Conservation (phyloP, 2,888 invertebrate species). For the Nebria brevicollis region DNA sequence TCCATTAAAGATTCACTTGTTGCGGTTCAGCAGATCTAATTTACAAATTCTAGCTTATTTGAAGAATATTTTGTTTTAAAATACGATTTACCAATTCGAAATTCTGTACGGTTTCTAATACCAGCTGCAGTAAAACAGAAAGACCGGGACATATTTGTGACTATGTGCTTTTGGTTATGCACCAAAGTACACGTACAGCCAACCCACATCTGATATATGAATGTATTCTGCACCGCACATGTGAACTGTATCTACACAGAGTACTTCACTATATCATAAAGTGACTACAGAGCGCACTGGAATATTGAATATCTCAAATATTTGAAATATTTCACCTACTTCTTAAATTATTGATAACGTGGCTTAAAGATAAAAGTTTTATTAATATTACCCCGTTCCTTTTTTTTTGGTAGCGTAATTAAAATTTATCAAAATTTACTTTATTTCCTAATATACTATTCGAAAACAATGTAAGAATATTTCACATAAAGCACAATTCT, state of each 20-base stretch:
- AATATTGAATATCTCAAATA: not conserved
- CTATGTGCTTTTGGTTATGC: constrained; percentile 1
- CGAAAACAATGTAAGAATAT: too few relatives aligned
- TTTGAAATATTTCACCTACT: not conserved
- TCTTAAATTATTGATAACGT: not conserved
- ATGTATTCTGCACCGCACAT: not conserved
- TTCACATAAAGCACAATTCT: too few relatives aligned
- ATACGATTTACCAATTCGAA: not conserved
- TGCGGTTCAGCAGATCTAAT: too few relatives aligned
- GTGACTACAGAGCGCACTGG: not conserved
- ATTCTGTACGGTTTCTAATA: not conserved
- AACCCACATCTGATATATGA: not conserved
- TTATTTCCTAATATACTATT: too few relatives aligned
- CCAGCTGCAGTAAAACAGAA: not conserved
- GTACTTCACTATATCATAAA: not conserved
- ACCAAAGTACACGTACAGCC: not conserved
- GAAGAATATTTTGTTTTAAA: not conserved
- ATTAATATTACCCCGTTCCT: not conserved
- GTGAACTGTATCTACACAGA: not conserved
- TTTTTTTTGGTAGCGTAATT: too few relatives aligned
- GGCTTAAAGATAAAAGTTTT: not conserved
- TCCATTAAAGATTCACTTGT: too few relatives aligned
- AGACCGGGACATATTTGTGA: not conserved
- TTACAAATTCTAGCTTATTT: too few relatives aligned
- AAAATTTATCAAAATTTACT: too few relatives aligned